Evolutionary conservation across 2,113 vertebrate genomes (phyloP).

Genomic region (Eulemur rufifrons): DNA sequence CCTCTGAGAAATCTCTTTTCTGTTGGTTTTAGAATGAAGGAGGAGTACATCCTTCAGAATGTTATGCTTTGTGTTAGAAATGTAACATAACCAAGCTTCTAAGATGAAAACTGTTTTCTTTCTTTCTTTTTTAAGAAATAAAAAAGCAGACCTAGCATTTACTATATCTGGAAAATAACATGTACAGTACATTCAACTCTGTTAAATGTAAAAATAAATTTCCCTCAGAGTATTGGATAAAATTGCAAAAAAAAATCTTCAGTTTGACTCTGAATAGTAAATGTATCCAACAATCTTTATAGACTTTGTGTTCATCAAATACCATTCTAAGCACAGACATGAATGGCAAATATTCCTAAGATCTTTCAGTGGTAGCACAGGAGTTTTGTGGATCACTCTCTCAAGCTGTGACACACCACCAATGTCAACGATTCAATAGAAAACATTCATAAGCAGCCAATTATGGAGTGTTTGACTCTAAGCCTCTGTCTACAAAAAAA

Average conservation of each 20-base stretch:
- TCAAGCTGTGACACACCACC: constrained; percentile 61
- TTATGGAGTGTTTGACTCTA: constrained; percentile 57
- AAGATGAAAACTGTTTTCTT: constrained; percentile 65
- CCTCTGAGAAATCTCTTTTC: constrained; percentile 10
- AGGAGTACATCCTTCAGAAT: constrained; percentile 35
- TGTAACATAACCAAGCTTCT: constrained; percentile 43
- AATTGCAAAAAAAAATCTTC: constrained; percentile 33
- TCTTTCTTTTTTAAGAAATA: neutral
- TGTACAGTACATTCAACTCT: constrained; percentile 54
- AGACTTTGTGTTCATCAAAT: constrained; percentile 65
- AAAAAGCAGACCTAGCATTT: constrained; percentile 67
- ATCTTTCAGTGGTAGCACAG: constrained; percentile 50
- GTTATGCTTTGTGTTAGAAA: constrained; percentile 61
- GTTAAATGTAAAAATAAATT: constrained; percentile 69
- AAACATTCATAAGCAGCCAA: constrained; percentile 64
- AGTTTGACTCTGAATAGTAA: constrained; percentile 67
- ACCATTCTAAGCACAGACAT: constrained; percentile 45
- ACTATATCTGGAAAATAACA: constrained; percentile 68
- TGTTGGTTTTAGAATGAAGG: constrained; percentile 36
- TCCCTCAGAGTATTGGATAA: constrained; percentile 22
- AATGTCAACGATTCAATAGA: constrained; percentile 64
- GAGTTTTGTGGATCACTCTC: constrained; percentile 58
- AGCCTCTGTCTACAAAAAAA: constrained; percentile 47
- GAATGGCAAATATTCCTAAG: constrained; percentile 56
- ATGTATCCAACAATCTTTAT: constrained; percentile 62